phyloP scores from a whole-genome alignment of 2,113 vertebrate species.

The Xenopus tropicalis region UCB_Xtro_10.0 CM004446.2:130846501-130847000 shows the following conservation, averaged over 20 bases:
- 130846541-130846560: no score
- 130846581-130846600: no score
- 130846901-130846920: conserved; percentile 41
- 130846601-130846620: no score
- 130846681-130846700: no score
- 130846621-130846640: no score
- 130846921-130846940: conserved; percentile 24
- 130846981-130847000: conserved; percentile 41
- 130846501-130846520: no score
- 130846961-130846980: conserved; percentile 24
- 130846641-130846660: no score
- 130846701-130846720: no score
- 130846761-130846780: conserved; percentile 17
- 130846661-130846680: no score
- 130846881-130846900: conserved; percentile 27
- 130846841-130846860: conserved; percentile 35
- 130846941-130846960: not conserved
- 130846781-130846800: conserved; percentile 28
- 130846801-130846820: conserved; percentile 28
- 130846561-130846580: no score
- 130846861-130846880: not conserved
- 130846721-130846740: conserved; percentile 5
- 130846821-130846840: not conserved
- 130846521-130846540: no score
- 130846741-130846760: conserved; percentile 1